Percentiles rank a stretch among this genome's conserved stretches.
Evolutionary conservation across 2,113 vertebrate genomes (phyloP).

Genomic region (Cochlearius cochlearius): DNA sequence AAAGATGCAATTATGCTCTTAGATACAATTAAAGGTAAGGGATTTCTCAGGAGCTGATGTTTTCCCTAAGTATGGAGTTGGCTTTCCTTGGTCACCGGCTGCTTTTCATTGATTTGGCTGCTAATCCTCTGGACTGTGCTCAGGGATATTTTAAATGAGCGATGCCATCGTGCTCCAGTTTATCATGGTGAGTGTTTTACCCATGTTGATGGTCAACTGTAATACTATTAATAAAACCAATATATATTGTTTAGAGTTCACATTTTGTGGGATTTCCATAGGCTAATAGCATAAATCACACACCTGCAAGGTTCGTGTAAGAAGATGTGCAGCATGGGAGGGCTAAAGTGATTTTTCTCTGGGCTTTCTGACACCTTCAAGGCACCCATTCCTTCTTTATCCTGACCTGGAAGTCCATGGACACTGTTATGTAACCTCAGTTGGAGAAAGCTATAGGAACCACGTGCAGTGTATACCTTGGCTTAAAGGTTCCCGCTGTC

Average conservation of each 20-base stretch:
- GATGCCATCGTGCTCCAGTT: rapidly evolving
- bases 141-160: not conserved
- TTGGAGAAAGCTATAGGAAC: not conserved
- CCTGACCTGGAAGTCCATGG: too few relatives aligned
- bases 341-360: not conserved
- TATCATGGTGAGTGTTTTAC: not conserved
- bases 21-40: not conserved
- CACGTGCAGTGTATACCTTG: not conserved
- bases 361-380: not conserved
- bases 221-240: not conserved
- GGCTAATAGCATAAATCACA: not conserved
- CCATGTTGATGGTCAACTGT: not conserved
- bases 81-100: not conserved
- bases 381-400: not conserved
- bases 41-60: not conserved
- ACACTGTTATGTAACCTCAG: not conserved
- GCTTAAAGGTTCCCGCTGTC: rapidly evolving
- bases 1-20: not conserved
- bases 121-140: not conserved
- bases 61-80: not conserved
- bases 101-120: not conserved
- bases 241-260: not conserved
- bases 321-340: not conserved
- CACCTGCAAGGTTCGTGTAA: not conserved
- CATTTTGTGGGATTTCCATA: not conserved